Evolutionary conservation across 1,140 invertebrate species (phyloP).

Genomic region (Gerris buenoi): DNA sequence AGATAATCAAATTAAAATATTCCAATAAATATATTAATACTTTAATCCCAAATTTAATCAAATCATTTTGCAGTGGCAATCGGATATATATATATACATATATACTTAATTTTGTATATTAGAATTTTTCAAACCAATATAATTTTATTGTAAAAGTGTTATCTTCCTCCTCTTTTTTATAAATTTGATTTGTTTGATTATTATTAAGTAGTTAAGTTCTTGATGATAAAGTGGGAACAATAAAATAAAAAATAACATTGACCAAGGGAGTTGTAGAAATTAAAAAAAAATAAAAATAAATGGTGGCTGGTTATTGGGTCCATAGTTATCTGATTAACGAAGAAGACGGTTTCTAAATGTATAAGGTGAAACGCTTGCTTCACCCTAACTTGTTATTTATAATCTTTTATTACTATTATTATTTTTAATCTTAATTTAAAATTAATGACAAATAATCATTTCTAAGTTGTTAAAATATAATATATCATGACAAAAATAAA

Average conservation of each 20-base stretch:
- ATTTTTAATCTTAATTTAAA: too few species aligned
- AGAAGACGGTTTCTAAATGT: not conserved
- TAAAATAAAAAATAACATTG: not conserved
- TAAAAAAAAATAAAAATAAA: not conserved
- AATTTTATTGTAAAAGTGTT: not conserved
- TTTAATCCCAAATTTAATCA: too few species aligned
- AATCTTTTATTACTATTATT: too few species aligned
- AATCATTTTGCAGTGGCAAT: too few species aligned
- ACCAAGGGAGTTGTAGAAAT: constrained; percentile 2
- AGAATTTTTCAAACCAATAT: not conserved
- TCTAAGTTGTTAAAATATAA: too few species aligned
- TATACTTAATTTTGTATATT: not conserved
- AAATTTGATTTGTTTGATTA: not conserved
- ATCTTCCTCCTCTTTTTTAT: not conserved
- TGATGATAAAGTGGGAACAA: constrained; percentile 3
- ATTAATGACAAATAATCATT: too few species aligned
- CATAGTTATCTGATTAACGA: constrained; percentile 4
- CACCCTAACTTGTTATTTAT: too few species aligned
- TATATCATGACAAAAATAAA: too few species aligned
- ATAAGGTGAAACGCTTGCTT: not conserved
- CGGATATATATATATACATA: too few species aligned
- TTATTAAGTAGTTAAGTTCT: constrained; percentile 4
- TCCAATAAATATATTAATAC: too few species aligned
- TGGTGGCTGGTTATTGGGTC: constrained; percentile 13
- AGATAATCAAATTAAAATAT: not conserved